A percentile compares a stretch with the other conserved stretches of the same genome.
phyloP scores from a whole-genome alignment of 2,113 vertebrate species.

The Myotis lucifugus region DNA sequence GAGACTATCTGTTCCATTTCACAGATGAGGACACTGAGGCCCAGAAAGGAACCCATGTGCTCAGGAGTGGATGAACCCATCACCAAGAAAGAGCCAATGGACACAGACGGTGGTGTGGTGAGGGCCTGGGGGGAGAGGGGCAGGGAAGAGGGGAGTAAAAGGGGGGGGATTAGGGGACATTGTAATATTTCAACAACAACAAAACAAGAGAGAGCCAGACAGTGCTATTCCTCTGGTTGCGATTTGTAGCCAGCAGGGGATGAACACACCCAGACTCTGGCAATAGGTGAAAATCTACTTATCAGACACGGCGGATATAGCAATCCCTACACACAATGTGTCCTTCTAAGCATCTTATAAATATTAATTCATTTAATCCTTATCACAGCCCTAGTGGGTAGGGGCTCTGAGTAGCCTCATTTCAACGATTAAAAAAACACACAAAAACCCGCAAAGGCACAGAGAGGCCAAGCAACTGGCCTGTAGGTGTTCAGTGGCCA shows the following conservation, averaged over 20 bases:
- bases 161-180: no score
- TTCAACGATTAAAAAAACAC: background rate
- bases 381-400: background rate
- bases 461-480: background rate
- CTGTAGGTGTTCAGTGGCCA: fast-evolving
- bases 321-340: fast-evolving
- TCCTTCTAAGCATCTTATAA: background rate
- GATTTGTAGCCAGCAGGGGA: background rate
- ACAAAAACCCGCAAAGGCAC: background rate
- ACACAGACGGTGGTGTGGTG: no score
- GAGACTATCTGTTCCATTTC: fast-evolving
- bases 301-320: fast-evolving
- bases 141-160: no score
- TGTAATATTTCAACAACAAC: no score
- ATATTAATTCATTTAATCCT: background rate
- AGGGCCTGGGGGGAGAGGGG: no score
- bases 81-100: no score
- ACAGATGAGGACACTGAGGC: background rate
- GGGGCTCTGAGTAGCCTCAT: background rate
- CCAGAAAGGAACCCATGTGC: fast-evolving
- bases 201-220: background rate
- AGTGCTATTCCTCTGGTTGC: fast-evolving
- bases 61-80: fast-evolving
- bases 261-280: background rate
- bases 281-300: fast-evolving